Conservation (phyloP, 2,113 vertebrate species). For the Rhipidura dahli region DNA sequence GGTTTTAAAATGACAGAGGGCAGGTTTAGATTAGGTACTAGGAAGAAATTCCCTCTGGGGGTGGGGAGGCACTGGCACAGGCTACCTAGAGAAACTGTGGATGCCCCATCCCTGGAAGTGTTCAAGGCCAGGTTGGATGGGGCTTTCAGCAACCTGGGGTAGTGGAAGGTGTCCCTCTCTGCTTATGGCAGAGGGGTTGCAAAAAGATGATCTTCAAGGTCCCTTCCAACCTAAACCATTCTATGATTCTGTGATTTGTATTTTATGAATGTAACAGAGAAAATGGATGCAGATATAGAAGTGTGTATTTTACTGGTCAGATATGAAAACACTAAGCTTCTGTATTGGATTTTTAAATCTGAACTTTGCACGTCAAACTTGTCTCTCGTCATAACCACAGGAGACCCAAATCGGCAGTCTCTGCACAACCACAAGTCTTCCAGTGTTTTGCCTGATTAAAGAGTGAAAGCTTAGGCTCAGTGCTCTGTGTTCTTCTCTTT, state of each 20-base stretch:
- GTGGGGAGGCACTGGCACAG: not conserved
- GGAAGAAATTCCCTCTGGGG: not conserved
- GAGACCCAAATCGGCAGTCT: not conserved
- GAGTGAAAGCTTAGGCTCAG: not conserved
- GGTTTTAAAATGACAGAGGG: not conserved
- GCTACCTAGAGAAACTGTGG: not conserved
- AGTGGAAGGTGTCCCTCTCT: not conserved
- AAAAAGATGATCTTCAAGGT: not conserved
- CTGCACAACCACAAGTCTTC: not conserved
- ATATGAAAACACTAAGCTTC: not conserved
- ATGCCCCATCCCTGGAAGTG: not conserved
- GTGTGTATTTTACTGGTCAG: not conserved
- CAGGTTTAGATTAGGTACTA: not conserved
- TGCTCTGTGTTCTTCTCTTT: not conserved
- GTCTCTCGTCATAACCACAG: slow-evolving; percentile 27
- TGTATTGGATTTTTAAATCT: not conserved
- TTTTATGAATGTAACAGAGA: not conserved
- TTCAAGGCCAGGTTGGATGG: not conserved
- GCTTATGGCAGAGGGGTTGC: not conserved
- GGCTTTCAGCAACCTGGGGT: not conserved
- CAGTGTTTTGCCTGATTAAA: not conserved
- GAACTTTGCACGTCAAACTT: slow-evolving; percentile 10
- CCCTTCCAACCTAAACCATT: not conserved
- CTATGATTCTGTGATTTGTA: not conserved
- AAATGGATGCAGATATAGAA: not conserved